Evolutionary conservation across 2,888 invertebrate genomes (phyloP), one percentile per base, ranked within the genome.

Genomic region (Nomada fabriciana): DNA sequence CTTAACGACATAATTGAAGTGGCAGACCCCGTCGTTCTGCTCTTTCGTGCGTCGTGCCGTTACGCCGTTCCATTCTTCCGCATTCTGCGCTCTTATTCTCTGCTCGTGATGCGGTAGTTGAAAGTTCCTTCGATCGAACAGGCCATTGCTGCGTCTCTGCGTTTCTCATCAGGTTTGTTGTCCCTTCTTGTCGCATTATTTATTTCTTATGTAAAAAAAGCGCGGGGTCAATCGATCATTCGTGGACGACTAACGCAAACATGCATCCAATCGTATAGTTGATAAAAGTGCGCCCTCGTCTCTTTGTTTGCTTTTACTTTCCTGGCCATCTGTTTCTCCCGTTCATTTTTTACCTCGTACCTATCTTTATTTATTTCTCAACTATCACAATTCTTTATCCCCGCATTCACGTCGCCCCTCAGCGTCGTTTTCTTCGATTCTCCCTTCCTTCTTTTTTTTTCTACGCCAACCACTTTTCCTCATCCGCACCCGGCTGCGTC

Each of bases 1-100:
- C 75, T 83, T 85, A 85, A 80, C 76, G 59, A 61, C 71, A 73
- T 86, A 85, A 86, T 82, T 82, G 82, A 77, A 86, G 84, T 72
- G 64, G 67, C 79, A 65, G 86, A 83, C 75, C 71, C 59, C 36
- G 63, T 76, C 68, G 70, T 68, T 29, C 55, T 18, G 55, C 53
- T 18, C 63, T 36, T 36, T 47, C 11, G 67, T 36, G 36, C 43
- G 43, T 70, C 64, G 15, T 57, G 55, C 53, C 23, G 50, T 52
- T 59, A 36, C 11, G 55, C 53, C 52, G 18, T 61, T 43, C 52
- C 47, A 55, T 36, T 57, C 25, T n/a, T 4, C 47, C 67, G 11
- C 52, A 65, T 61, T 53, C 57, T 29, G 29, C n/a, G 61, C 23
- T 59, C 36, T 23, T 29, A 18, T 25, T 50, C 9, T 18, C 9